These are phyloP conservation scores for Erethizon dorsatum DNA, from an alignment of 2,797 vertebrate genomes.

Conservation along the genomic window DNA sequence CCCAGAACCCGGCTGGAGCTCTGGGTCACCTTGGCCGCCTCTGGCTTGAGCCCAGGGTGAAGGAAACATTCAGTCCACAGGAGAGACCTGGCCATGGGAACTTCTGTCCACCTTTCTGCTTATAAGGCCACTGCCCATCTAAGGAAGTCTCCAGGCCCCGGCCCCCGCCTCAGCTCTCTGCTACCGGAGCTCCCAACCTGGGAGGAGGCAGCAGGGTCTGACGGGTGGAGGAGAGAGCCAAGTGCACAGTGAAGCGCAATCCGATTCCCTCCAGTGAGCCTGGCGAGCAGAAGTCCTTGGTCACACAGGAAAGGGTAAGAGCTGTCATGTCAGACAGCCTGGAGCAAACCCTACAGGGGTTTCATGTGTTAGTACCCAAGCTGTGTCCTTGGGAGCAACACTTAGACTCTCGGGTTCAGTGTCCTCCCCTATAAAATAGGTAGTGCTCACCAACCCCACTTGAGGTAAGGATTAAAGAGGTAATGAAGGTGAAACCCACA, in stretches of 20 bases:
- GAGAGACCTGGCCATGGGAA: not conserved
- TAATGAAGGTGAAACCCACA: accelerated
- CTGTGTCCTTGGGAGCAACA: not conserved
- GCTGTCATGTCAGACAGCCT: not conserved
- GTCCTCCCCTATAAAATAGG: not conserved
- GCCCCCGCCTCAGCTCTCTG: not conserved
- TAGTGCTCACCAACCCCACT: not conserved
- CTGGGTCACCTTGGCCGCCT: slow-evolving; percentile 3
- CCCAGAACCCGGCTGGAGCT: not conserved
- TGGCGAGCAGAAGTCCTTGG: not conserved
- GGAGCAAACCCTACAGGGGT: accelerated
- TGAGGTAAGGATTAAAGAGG: not conserved
- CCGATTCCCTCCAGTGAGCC: not conserved
- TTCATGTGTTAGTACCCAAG: not conserved
- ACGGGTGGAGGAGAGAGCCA: not conserved
- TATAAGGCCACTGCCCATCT: not conserved
- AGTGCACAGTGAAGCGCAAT: accelerated
- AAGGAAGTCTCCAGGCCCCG: not conserved
- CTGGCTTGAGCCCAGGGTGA: not conserved
- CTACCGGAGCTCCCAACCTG: not conserved
- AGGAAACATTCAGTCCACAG: not conserved
- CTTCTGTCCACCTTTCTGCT: not conserved
- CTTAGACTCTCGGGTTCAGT: not conserved
- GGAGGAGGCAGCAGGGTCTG: not conserved
- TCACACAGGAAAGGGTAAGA: not conserved